These are phyloP conservation scores for Schizaphis graminum DNA, from an alignment of 2,888 invertebrate genomes.

Conservation along the genomic window DNA sequence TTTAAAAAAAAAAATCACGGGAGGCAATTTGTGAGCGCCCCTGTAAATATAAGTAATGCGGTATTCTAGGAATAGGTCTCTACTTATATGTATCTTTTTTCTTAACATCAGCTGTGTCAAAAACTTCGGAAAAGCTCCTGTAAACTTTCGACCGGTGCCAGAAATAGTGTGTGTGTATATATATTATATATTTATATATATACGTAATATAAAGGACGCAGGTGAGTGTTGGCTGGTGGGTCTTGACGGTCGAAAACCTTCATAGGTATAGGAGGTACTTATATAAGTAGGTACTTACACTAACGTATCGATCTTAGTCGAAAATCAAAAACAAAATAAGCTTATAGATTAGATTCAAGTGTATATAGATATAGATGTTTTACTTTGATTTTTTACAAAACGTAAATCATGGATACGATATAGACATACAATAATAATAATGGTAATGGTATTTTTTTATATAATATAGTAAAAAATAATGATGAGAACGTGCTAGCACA, in stretches of 20 bases:
- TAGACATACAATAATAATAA: constrained; percentile 32
- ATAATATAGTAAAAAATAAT: constrained; percentile 22
- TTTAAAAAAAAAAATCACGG: too few relatives aligned
- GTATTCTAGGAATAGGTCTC: background rate
- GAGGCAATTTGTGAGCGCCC: too few relatives aligned
- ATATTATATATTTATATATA: too few relatives aligned
- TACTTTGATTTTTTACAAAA: constrained; percentile 22
- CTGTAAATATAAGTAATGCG: background rate
- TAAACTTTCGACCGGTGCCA: background rate
- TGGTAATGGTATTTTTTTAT: constrained; percentile 7
- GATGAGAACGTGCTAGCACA: constrained; percentile 37
- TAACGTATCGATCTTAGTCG: constrained; percentile 28
- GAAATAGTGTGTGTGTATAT: background rate
- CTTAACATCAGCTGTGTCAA: background rate
- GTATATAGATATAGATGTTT: constrained; percentile 27
- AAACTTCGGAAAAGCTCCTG: background rate
- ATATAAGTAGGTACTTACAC: background rate
- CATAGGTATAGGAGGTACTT: background rate
- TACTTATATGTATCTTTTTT: background rate
- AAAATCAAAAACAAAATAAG: background rate
- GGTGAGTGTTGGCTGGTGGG: background rate
- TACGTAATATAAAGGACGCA: background rate
- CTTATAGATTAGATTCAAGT: constrained; percentile 10
- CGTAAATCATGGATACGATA: background rate
- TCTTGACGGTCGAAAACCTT: background rate